Base-by-base conservation (phyloP, 2,113 vertebrate genomes). In the Solenodon paradoxus region DNA sequence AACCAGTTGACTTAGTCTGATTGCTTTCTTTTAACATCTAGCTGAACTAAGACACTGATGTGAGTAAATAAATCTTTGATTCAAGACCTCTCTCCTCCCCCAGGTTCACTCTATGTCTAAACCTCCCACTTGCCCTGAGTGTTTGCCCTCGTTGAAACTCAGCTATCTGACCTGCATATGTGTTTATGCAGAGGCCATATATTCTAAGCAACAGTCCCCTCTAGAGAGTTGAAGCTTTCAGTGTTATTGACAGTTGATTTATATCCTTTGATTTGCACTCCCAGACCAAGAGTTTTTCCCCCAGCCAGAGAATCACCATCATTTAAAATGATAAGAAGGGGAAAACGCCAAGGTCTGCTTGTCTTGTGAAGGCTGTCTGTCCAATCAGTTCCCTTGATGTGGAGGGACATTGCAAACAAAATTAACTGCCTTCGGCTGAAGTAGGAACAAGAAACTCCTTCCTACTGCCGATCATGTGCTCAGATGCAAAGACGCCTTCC, bases 221-320 rank as follows among this genome's bases (percentile, higher is more conserved):
- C 79, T 71, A 49, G 83, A 90, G 74, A 94, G 24, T 16, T 24
- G 51, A 78, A 55, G 42, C 40, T 90, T 84, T 81, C 90, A 68
- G 9, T 63, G 74, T 88, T 82, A 75, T 61, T 89, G 90, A 95
- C 51, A 66, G 45, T 79, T 95, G 59, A 87, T 92, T 87, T 88
- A 51, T 32, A 42, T 26, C 79, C 53, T 97, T 96, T 94, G 77
- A 95, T 94, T 72, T 92, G 13, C n/a, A 35, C 53, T 85, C 42
- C 63, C 24, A 74, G 32, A 59, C 51, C 53, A 92, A 84, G 82
- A 32, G 24, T 78, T 69, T 68, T 47, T 49, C 9, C 20, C 16
- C 53, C 24, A 55, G 19, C 17, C 47, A 4, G 24, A 87, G 9
- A 35, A 59, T 63, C 30, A 55, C 63, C 80, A n/a, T 53, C 74